phyloP scores from a whole-genome alignment of 2,888 invertebrate species.

The Griposia aprilina region DNA sequence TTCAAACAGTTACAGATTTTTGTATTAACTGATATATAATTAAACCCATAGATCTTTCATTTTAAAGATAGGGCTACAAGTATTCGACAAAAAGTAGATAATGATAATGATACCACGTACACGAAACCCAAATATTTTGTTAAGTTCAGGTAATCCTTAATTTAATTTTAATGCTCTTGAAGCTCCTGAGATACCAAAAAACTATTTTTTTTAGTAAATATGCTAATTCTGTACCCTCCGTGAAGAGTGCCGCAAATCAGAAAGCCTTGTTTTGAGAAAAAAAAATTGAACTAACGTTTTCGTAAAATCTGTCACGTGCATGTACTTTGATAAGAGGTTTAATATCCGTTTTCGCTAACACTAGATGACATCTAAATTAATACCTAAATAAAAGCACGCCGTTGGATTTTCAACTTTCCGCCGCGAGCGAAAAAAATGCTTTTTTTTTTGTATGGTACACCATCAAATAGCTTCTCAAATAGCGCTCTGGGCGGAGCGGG shows the following conservation, averaged over 20 bases:
- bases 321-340: neutral
- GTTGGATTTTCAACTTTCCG: too few relatives aligned
- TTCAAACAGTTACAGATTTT: neutral
- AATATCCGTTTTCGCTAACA: neutral
- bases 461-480: too few relatives aligned
- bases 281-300: neutral
- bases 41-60: neutral
- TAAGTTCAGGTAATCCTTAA: neutral
- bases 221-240: neutral
- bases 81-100: neutral
- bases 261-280: neutral
- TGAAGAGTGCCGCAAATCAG: neutral
- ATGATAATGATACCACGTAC: slow-evolving; percentile 1
- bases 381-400: neutral
- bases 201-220: neutral
- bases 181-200: neutral
- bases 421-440: too few relatives aligned
- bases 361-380: neutral
- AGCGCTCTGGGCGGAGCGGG: too few relatives aligned
- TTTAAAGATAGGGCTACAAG: neutral
- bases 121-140: neutral
- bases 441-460: too few relatives aligned
- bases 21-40: slow-evolving; percentile 2
- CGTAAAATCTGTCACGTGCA: neutral
- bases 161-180: neutral